Evolutionary conservation across 2,797 vertebrate genomes (phyloP), one percentile per base, ranked within the genome.

Genomic region (Myiotriccus ornatus): DNA sequence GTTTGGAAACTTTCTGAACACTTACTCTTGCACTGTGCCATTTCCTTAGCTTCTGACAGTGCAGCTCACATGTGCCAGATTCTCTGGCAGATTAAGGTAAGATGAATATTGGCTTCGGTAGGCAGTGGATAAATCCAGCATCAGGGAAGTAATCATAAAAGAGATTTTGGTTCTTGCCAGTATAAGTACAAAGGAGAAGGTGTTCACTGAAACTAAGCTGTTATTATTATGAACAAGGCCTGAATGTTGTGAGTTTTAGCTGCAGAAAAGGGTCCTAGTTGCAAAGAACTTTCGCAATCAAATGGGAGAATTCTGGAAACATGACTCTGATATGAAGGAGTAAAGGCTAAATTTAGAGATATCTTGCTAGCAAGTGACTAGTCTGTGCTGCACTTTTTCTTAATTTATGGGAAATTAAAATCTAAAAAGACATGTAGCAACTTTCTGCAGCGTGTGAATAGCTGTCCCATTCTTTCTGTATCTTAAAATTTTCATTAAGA

Each of bases 401-500:
- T 64, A 85, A 22, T 22, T 46, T 49, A 73, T 56, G 53, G 25
- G 4, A 84, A 82, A 92, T 64, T 63, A 94, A 95, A 95, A 81
- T 71, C 60, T 60, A n/a, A 77, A 81, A 81, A 82, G 32, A 59
- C 55, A 69, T 27, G 70, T 67, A 44, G 13, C 49, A 76, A 10
- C 15, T 70, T 81, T 85, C 39, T 68, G 35, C 2, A 4, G 68
- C 24, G 27, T 21, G 23, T 84, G 39, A 89, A 69, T 70, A 92
- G 59, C 53, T 19, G 6, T 64, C 56, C 37, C 37, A 50, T 35
- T 69, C 30, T 63, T 46, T 59, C 37, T 85, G 12, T 44, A 60
- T 65, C 16, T 93, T 69, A 35, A 95, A 93, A 65, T 79, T 94
- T 59, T 95, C 75, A 93, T 93, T 95, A 91, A 75, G 59, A 77